These are phyloP conservation scores for Serripes groenlandicus DNA, from an alignment of 2,888 invertebrate genomes.

Conservation along the genomic window DNA sequence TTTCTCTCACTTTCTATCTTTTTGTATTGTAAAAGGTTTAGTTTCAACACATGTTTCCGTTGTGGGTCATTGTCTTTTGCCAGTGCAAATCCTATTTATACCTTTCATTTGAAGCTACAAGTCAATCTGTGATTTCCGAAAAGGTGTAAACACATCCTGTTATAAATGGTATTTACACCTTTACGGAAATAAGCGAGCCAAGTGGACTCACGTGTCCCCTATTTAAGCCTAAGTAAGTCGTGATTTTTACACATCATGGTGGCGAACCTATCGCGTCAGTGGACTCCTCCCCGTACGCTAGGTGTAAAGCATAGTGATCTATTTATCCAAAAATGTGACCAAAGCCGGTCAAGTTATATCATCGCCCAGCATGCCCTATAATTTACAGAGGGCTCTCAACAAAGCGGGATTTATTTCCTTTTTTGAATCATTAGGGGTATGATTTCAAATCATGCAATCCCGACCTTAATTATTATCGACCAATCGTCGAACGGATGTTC, in stretches of 20 bases:
- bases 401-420: slow-evolving; percentile 3
- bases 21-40: not conserved
- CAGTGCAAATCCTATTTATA: not conserved
- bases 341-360: slow-evolving; percentile 28
- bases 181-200: not conserved
- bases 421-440: slow-evolving; percentile 23
- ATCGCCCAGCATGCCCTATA: slow-evolving; percentile 20
- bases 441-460: slow-evolving; percentile 24
- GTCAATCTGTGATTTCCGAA: not conserved
- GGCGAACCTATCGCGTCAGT: slow-evolving; percentile 33
- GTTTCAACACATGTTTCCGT: slow-evolving; percentile 15
- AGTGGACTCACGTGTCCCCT: slow-evolving; percentile 18
- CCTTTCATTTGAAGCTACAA: slow-evolving; percentile 12
- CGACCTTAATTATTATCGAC: slow-evolving; percentile 8
- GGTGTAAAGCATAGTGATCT: slow-evolving; percentile 53
- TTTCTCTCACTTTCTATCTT: slow-evolving; percentile 15
- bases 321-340: slow-evolving; percentile 38
- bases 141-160: too few relatives aligned
- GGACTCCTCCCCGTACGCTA: slow-evolving; percentile 19
- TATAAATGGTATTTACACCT: too few relatives aligned
- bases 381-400: slow-evolving; percentile 13
- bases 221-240: slow-evolving; percentile 18
- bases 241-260: slow-evolving; percentile 36
- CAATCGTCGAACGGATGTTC: slow-evolving; percentile 12
- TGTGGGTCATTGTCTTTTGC: slow-evolving; percentile 2